Evolutionary conservation across 2,113 vertebrate species (phyloP).

Genomic region (Pterocles burchelli): DNA sequence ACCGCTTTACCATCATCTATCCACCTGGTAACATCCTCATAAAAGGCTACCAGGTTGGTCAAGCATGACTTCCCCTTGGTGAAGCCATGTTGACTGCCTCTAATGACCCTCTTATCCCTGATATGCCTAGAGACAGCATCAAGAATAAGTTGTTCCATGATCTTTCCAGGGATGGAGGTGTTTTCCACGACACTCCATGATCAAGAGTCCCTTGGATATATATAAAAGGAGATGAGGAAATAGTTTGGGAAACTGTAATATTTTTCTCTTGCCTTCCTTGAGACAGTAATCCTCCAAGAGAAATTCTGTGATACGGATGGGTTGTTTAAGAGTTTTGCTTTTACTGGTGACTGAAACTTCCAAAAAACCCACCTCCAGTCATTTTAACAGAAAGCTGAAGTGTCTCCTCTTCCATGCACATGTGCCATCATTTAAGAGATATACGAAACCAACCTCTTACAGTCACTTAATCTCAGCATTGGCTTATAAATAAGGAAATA

Average conservation of each 20-base stretch:
- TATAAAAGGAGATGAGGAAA: not conserved
- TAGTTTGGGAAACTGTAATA: not conserved
- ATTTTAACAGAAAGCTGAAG: not conserved
- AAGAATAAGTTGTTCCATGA: too few relatives aligned
- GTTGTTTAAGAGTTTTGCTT: not conserved
- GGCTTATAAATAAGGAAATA: not conserved
- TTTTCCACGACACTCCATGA: too few relatives aligned
- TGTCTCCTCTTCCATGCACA: not conserved
- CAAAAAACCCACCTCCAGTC: not conserved
- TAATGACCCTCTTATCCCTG: too few relatives aligned
- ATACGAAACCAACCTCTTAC: not conserved
- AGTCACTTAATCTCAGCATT: not conserved
- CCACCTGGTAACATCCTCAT: too few relatives aligned
- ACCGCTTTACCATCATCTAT: too few relatives aligned
- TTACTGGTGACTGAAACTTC: not conserved
- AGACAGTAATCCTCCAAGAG: not conserved
- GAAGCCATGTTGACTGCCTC: too few relatives aligned
- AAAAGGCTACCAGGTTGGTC: too few relatives aligned
- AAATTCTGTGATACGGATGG: not conserved
- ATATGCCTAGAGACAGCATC: too few relatives aligned
- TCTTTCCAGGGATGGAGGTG: too few relatives aligned
- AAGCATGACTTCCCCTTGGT: too few relatives aligned
- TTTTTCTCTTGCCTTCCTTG: not conserved
- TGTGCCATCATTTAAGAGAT: not conserved
- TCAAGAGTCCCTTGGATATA: too few relatives aligned